Base-by-base conservation (phyloP, 2,888 invertebrate species). In the Cephus nigrinus region DNA sequence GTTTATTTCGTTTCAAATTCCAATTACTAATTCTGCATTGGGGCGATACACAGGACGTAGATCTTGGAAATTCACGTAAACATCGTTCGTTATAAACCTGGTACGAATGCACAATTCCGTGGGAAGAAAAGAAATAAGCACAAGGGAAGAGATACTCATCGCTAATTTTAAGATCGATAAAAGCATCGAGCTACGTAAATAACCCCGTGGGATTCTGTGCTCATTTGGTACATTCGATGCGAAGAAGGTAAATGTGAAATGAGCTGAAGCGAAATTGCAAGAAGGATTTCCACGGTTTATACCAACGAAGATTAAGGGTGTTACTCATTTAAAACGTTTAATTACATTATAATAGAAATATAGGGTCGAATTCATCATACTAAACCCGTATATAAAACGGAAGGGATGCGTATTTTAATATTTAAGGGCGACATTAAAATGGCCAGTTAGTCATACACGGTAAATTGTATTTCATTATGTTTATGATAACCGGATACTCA, bases 131-230 rank as follows among this genome's bases (percentile, higher is more conserved):
- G 15, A 23, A 55, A 71, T 71, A 71, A 30, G 9, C 71, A 71
- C 31, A 30, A 71, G 31, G 11, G 31, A 71, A 71, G 12, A 71
- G 31, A 71, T 71, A 71, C 30, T 71, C 71, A 33, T 71, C 12
- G 33, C 71, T 76, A 76, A 76, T 76, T 76, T 76, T 76, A 71
- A 76, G 71, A 71, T 34, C 76, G 31, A 76, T 76, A 35, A 71
- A 69, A 34, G 4, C n/a, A 33, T 31, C 23, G 71, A 71, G 12
- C 32, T 12, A 15, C 15, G 12, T 11, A 30, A 71, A 71, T 71
- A 71, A 30, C 30, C 71, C 12, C 5, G 40, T 40, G 15, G 4
- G 40, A 40, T 40, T 15, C 4, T 40, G 40, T 15, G 15, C 4
- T 40, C 40, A 1, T 40, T 40, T 40, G 4, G 15, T 12, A 40